Percentiles rank a stretch among this genome's conserved stretches.
Conservation (phyloP, 1,140 invertebrate genomes). For the Eriosoma lanigerum region DNA sequence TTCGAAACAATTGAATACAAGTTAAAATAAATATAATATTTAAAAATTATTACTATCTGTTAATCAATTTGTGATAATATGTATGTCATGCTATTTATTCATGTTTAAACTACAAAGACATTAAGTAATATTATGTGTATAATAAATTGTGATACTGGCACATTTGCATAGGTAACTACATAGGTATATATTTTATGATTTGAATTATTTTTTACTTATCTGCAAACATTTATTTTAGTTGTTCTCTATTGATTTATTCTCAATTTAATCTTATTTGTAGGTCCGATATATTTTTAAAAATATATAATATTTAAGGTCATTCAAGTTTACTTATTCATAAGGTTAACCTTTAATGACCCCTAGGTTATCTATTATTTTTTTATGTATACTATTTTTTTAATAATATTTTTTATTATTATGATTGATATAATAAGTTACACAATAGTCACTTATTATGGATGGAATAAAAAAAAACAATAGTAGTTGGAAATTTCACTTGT, state of each 20-base stretch:
- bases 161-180: background rate
- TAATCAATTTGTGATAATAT: background rate
- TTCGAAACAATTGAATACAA: background rate
- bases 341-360: conserved; percentile 38
- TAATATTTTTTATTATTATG: conserved; percentile 10
- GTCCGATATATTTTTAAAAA: background rate
- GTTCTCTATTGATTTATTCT: background rate
- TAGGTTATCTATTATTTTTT: conserved; percentile 31
- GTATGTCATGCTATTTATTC: background rate
- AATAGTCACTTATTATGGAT: conserved; percentile 4
- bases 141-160: background rate
- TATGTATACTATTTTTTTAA: too few relatives aligned
- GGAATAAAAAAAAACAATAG: background rate
- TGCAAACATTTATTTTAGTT: background rate
- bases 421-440: conserved; percentile 14
- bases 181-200: background rate
- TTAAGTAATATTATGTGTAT: background rate
- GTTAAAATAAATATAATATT: background rate
- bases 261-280: background rate
- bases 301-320: conserved; percentile 38
- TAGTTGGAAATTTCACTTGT: too few relatives aligned
- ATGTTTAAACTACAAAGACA: background rate
- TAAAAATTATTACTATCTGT: background rate
- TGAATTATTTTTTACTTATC: too few relatives aligned
- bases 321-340: conserved; percentile 33